Evolutionary conservation across 2,888 invertebrate genomes (phyloP).

Genomic region (Calephelis perditalis): DNA sequence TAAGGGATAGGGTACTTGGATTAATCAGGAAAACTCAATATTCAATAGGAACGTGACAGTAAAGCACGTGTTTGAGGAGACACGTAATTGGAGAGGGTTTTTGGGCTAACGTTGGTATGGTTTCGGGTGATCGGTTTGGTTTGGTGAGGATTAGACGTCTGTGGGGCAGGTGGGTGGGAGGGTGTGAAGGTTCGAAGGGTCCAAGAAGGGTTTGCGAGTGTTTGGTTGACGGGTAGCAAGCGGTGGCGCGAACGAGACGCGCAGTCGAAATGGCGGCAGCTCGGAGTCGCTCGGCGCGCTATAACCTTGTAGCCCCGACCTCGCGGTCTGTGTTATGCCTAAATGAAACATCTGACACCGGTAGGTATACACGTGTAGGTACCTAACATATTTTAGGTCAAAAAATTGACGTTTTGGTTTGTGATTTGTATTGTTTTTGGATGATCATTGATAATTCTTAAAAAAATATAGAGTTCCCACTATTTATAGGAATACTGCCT

Average conservation of each 20-base stretch:
- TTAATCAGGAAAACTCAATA: conserved; percentile 19
- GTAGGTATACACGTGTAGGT: conserved; percentile 35
- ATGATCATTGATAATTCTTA: too few relatives aligned
- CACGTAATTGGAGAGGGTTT: conserved; percentile 4
- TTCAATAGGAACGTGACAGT: conserved; percentile 15
- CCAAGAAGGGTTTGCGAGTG: conserved; percentile 24
- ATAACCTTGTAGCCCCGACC: conserved; percentile 45
- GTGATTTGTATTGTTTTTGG: too few relatives aligned
- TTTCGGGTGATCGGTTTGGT: background rate
- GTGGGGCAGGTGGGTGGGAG: conserved; percentile 15
- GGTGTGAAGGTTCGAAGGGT: conserved; percentile 19
- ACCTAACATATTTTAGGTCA: conserved; percentile 29
- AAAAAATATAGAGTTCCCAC: too few relatives aligned
- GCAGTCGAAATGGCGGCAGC: conserved; percentile 50
- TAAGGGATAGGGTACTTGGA: conserved; percentile 41
- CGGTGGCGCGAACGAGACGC: conserved; percentile 47
- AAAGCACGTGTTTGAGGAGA: conserved; percentile 21
- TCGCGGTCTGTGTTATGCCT: conserved; percentile 47
- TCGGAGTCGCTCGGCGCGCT: conserved; percentile 16
- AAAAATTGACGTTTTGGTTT: background rate
- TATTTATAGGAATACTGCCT: too few relatives aligned
- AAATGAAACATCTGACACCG: conserved; percentile 44
- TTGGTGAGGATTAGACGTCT: conserved; percentile 24
- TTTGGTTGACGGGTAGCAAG: conserved; percentile 22
- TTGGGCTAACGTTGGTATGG: conserved; percentile 11